Evolutionary conservation across 2,113 vertebrate genomes (phyloP).

Genomic region (Ophiodon elongatus): DNA sequence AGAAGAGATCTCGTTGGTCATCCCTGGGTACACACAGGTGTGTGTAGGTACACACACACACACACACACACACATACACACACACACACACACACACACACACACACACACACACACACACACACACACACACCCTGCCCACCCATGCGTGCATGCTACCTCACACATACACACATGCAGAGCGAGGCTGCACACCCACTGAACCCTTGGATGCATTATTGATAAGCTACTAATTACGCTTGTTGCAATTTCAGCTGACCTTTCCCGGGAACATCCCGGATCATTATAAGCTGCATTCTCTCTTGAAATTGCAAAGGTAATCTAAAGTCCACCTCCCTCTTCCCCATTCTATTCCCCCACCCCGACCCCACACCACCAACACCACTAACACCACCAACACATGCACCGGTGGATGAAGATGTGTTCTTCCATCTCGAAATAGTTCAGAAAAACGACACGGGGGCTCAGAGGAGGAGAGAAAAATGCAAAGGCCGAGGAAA

Average conservation of each 20-base stretch:
- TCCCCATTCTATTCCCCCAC: constrained; percentile 2
- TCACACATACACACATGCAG: constrained; percentile 22
- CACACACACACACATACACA: constrained; percentile 2
- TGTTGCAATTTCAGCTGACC: constrained; percentile 84
- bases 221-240: constrained; percentile 85
- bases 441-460: not conserved
- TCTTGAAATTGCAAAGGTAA: constrained; percentile 80
- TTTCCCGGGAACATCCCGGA: constrained; percentile 81
- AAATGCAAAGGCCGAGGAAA: not conserved
- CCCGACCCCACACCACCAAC: not conserved
- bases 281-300: constrained; percentile 80
- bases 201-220: constrained; percentile 82
- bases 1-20: constrained; percentile 56
- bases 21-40: constrained; percentile 46
- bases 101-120: constrained; percentile 14
- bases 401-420: constrained; percentile 48
- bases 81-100: not conserved
- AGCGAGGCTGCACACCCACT: constrained; percentile 61
- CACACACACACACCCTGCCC: not conserved
- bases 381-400: too few relatives aligned
- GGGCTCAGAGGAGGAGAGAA: not conserved
- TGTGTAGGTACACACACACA: constrained; percentile 9
- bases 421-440: constrained; percentile 18
- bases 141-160: not conserved
- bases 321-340: constrained; percentile 70